Conservation (phyloP, 2,113 vertebrate species). For the Regulus satrapa region DNA sequence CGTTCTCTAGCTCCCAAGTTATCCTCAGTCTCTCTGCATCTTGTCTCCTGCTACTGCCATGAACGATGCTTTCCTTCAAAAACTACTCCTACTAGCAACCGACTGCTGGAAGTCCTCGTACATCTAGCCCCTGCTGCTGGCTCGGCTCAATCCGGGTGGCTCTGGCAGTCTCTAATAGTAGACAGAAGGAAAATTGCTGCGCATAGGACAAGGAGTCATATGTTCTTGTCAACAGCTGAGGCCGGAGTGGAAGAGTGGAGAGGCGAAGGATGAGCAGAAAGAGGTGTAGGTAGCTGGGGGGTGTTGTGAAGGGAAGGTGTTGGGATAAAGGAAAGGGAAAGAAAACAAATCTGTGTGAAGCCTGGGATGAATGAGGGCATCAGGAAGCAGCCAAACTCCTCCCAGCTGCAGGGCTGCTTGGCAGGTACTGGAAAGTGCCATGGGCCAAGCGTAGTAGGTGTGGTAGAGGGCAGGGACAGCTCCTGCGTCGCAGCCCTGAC, state of each 20-base stretch:
- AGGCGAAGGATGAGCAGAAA: background rate
- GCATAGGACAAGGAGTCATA: background rate
- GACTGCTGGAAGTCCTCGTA: background rate
- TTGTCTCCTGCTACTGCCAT: background rate
- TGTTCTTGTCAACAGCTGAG: background rate
- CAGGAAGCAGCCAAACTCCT: slow-evolving; percentile 11
- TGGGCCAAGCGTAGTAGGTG: slow-evolving; percentile 3
- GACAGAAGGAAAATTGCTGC: background rate
- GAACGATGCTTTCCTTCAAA: background rate
- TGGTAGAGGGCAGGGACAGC: background rate
- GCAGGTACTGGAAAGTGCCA: background rate
- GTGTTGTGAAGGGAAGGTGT: background rate
- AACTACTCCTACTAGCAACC: background rate
- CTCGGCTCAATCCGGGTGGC: background rate
- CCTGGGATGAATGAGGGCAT: background rate
- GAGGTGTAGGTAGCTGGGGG: background rate
- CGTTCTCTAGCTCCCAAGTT: slow-evolving; percentile 30
- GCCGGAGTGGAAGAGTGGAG: background rate
- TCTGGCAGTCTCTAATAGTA: slow-evolving; percentile 16
- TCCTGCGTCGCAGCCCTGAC: background rate
- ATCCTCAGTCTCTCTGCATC: slow-evolving; percentile 34
- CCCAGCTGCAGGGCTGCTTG: slow-evolving; percentile 20
- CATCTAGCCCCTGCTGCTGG: background rate
- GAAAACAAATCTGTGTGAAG: slow-evolving; percentile 21
- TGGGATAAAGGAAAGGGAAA: background rate